These are phyloP conservation scores for Trichechus manatus DNA, from an alignment of 2,113 vertebrate genomes.

Conservation along the genomic window DNA sequence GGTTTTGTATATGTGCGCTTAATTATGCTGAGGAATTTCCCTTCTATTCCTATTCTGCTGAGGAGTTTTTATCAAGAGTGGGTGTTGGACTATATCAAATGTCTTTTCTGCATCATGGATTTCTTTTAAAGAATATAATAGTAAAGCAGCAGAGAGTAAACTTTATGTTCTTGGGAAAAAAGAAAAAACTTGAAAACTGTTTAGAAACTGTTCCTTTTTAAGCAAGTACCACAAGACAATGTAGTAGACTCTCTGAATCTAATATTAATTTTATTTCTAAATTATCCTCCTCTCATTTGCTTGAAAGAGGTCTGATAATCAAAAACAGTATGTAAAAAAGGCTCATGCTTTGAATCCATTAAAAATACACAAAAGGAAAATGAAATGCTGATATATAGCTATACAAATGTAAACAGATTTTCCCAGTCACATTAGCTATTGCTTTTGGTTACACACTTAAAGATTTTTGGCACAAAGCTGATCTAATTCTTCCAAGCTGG, in stretches of 20 bases:
- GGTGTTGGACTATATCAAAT: too few species aligned
- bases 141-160: neutral
- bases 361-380: constrained; percentile 8
- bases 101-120: neutral
- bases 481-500: constrained; percentile 41
- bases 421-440: neutral
- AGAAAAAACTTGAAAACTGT: neutral
- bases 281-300: neutral
- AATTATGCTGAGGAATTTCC: too few species aligned
- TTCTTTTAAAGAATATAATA: neutral
- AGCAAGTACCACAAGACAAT: neutral
- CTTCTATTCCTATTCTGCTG: too few species aligned
- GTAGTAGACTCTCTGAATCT: neutral
- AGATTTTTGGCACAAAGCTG: neutral
- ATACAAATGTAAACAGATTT: neutral
- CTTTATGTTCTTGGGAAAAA: neutral
- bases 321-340: constrained; percentile 13
- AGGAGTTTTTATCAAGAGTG: too few species aligned
- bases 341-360: neutral
- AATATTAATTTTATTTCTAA: constrained; percentile 6
- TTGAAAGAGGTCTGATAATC: constrained; percentile 25
- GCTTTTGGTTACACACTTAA: neutral
- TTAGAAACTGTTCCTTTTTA: neutral
- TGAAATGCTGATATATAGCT: neutral
- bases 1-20: too few species aligned